phyloP scores from a whole-genome alignment of 2,797 vertebrate species.

The Propithecus perrieri region DNA sequence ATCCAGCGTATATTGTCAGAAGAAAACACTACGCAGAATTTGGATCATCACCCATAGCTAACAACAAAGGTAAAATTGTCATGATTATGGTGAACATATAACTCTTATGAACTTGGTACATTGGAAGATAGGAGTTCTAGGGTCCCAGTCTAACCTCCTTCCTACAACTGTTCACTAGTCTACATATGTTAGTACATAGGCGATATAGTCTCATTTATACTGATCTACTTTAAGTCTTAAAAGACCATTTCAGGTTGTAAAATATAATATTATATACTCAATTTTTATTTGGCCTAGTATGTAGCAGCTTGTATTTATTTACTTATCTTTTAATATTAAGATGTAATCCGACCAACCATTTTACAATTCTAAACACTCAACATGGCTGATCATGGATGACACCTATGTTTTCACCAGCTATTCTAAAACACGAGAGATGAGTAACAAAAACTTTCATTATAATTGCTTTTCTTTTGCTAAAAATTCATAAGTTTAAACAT shows the following conservation, averaged over 20 bases:
- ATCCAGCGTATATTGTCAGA: fast-evolving
- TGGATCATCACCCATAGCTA: not conserved
- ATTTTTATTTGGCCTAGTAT: not conserved
- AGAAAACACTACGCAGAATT: not conserved
- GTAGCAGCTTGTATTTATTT: not conserved
- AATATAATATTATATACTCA: not conserved
- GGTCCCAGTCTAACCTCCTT: not conserved
- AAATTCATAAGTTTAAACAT: constrained; percentile 10
- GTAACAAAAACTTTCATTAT: not conserved
- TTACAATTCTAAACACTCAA: not conserved
- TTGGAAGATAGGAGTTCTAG: not conserved
- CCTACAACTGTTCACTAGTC: not conserved
- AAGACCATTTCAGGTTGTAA: not conserved
- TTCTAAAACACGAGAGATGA: not conserved
- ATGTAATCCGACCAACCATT: not conserved
- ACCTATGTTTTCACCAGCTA: not conserved
- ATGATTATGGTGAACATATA: not conserved
- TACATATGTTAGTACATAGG: not conserved
- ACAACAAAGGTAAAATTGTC: not conserved
- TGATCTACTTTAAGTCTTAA: not conserved
- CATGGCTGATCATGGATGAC: not conserved
- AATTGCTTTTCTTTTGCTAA: not conserved
- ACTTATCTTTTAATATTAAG: not conserved
- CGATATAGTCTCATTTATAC: not conserved
- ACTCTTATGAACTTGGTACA: not conserved